Evolutionary conservation across 2,113 vertebrate genomes (phyloP), one percentile per base, ranked within the genome.

Genomic region (Ia io): DNA sequence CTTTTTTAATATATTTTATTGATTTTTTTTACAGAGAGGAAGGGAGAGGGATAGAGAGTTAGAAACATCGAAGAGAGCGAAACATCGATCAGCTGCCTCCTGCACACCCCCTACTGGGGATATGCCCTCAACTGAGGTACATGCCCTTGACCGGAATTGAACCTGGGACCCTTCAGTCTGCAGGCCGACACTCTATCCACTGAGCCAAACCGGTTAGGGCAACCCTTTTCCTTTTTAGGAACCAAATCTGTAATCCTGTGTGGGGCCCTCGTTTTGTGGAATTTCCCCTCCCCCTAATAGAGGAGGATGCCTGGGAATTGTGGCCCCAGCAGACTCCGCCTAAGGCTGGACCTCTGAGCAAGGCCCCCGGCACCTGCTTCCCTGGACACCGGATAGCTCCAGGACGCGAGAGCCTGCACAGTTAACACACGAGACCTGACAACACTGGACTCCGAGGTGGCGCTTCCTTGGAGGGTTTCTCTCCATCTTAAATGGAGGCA

Each of bases 401-500:
- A 4, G 73, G 73, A 74, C 51, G 12, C 82, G 53, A 88, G 92
- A 88, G 87, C 78, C 88, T 37, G 20, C 37, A 25, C 91, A 35
- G 90, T 93, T 96, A 96, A 94, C 85, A 77, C 88, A 56, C 35
- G 90, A 96, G 82, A 93, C 96, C 95, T 95, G 97, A 97, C 92
- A 95, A 96, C 94, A 86, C 94, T 97, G 84, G 96, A 94, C 94
- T 95, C 94, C 90, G 61, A 95, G 96, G 96, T 90, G 97, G 95
- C 85, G 91, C 95, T 97, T 96, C 11, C 84, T 95, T 42, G 14
- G 13, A 96, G 94, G 95, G 95, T 95, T 88, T 47, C 87, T 49
- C 96, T 97, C 95, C 85, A 78, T 94, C 97, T 96, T 97, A 96
- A 97, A 95, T 74, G 94, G 1, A 0, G 97, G 94, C 97, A 69